Conservation (phyloP, 2,113 vertebrate species). For the Trichechus manatus region DNA sequence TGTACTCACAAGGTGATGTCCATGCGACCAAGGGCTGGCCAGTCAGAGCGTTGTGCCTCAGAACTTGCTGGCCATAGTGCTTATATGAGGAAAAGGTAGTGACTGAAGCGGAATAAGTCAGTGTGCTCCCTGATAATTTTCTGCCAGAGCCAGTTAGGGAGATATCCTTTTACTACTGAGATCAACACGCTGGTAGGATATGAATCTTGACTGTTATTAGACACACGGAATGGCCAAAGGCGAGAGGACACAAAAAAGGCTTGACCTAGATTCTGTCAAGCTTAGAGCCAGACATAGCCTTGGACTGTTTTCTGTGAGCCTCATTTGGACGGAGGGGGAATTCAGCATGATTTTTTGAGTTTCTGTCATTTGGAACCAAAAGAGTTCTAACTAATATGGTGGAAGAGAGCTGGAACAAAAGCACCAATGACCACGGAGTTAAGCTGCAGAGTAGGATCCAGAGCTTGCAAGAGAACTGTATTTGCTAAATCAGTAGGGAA, state of each 20-base stretch:
- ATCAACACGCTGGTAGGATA: background rate
- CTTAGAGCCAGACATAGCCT: background rate
- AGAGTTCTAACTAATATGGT: background rate
- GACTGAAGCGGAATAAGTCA: background rate
- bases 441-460: background rate
- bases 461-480: background rate
- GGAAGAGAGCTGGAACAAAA: background rate
- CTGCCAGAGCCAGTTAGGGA: background rate
- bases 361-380: background rate
- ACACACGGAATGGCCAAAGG: background rate
- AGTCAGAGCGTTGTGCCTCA: background rate
- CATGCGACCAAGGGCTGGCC: background rate
- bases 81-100: background rate
- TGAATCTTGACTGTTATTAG: background rate
- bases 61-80: background rate
- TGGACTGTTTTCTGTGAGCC: background rate
- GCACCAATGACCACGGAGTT: background rate
- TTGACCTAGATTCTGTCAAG: background rate
- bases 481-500: background rate
- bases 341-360: background rate
- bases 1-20: rapidly evolving
- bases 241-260: background rate
- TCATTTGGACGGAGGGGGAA: background rate
- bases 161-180: background rate
- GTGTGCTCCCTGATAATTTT: background rate